Evolutionary conservation across 2,888 invertebrate genomes (phyloP).

Genomic region (Drosophila affinis): DNA sequence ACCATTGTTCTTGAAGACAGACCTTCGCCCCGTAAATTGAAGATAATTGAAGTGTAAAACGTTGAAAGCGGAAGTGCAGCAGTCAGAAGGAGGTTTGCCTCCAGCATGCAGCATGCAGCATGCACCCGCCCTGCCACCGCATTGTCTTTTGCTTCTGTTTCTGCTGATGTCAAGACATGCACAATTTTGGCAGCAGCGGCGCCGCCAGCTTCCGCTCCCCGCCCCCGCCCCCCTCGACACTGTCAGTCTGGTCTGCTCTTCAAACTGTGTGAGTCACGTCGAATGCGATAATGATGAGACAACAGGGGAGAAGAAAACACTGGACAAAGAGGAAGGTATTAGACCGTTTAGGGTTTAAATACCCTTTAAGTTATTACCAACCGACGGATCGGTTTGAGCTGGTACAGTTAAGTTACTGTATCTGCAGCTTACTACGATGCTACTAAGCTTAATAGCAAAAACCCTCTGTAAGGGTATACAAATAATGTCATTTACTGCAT

Average conservation of each 20-base stretch:
- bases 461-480: not conserved
- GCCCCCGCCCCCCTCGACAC: not conserved
- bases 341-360: too few relatives aligned
- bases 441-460: too few relatives aligned
- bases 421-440: too few relatives aligned
- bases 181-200: conserved; percentile 63
- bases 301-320: conserved; percentile 7
- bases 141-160: conserved; percentile 28
- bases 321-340: conserved; percentile 5
- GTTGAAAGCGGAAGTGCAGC: conserved; percentile 72
- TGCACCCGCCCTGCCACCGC: not conserved
- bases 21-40: conserved; percentile 77
- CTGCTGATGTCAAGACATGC: conserved; percentile 60
- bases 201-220: not conserved
- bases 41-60: conserved; percentile 81
- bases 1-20: conserved; percentile 75
- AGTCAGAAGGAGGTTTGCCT: conserved; percentile 59
- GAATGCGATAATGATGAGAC: conserved; percentile 62
- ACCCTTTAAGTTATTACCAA: too few relatives aligned
- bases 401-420: too few relatives aligned
- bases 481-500: not conserved
- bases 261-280: conserved; percentile 39
- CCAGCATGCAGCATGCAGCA: not conserved
- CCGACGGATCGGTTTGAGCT: too few relatives aligned
- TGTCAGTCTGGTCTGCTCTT: conserved; percentile 2